phyloP scores from a whole-genome alignment of 2,113 vertebrate genomes.

The Sceloporus undulatus region DNA sequence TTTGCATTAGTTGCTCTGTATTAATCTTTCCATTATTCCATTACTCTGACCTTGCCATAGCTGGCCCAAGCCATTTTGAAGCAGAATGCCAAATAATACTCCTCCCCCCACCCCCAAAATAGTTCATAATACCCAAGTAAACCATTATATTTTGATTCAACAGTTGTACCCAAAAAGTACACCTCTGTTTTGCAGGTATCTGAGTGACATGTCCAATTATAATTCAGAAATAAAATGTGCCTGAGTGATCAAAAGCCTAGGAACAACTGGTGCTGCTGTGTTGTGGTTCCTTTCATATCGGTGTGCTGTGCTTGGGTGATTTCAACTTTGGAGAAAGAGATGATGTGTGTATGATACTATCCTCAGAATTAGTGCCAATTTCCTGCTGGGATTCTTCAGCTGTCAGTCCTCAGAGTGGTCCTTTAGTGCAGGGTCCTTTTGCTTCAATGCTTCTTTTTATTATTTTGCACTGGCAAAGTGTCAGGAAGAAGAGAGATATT shows the following conservation, averaged over 20 bases:
- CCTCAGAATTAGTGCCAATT: background rate
- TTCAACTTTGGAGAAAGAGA: constrained; percentile 17
- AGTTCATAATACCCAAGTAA: background rate
- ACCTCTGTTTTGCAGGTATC: background rate
- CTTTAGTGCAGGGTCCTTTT: background rate
- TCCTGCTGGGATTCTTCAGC: background rate
- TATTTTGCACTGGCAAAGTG: background rate
- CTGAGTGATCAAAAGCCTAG: background rate
- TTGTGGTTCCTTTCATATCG: background rate
- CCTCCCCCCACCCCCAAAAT: no score
- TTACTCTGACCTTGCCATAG: background rate
- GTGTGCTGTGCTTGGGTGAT: background rate
- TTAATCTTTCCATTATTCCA: background rate
- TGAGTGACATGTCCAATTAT: background rate
- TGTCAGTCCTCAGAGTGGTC: background rate
- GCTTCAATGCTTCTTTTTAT: background rate
- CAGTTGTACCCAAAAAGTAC: background rate
- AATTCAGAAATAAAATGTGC: constrained; percentile 1
- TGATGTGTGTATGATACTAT: background rate
- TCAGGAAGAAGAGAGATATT: constrained; percentile 14
- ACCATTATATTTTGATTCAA: background rate
- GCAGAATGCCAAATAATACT: background rate
- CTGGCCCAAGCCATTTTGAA: background rate
- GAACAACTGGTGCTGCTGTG: background rate
- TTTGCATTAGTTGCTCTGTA: background rate